Evolutionary conservation across 2,888 invertebrate species (phyloP).

Genomic region (Apodemia duryi): DNA sequence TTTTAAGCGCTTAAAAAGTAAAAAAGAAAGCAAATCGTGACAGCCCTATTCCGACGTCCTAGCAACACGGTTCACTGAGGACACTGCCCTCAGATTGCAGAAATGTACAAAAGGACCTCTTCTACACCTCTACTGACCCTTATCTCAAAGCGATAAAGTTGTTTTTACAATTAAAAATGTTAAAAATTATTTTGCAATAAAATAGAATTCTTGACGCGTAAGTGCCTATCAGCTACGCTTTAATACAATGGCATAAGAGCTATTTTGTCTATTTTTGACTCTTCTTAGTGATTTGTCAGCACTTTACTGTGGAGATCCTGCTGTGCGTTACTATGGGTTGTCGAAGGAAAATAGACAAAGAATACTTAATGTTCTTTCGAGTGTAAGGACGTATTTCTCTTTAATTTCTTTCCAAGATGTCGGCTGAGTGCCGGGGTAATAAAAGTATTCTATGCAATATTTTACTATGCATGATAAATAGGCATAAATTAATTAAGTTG

Average conservation of each 20-base stretch:
- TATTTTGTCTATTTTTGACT: constrained; percentile 29
- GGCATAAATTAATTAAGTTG: neutral
- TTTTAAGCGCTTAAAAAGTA: constrained; percentile 32
- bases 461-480: constrained; percentile 14
- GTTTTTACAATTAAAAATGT: constrained; percentile 25
- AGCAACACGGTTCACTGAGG: constrained; percentile 63
- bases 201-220: constrained; percentile 32
- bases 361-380: constrained; percentile 61
- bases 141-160: constrained; percentile 32
- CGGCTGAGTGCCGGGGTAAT: constrained; percentile 24
- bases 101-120: constrained; percentile 38
- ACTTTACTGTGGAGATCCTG: constrained; percentile 58
- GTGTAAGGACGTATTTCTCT: constrained; percentile 50
- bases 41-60: constrained; percentile 61
- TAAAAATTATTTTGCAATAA: constrained; percentile 26
- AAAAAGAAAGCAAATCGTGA: constrained; percentile 54
- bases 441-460: constrained; percentile 15
- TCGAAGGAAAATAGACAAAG: constrained; percentile 66
- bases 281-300: constrained; percentile 40
- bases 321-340: constrained; percentile 61
- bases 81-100: constrained; percentile 58
- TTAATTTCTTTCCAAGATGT: constrained; percentile 41
- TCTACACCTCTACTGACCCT: constrained; percentile 27
- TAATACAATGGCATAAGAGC: constrained; percentile 29
- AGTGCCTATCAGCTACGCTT: constrained; percentile 22